Evolutionary conservation across 2,113 vertebrate genomes (phyloP).

Genomic region (Ptyas mucosa): DNA sequence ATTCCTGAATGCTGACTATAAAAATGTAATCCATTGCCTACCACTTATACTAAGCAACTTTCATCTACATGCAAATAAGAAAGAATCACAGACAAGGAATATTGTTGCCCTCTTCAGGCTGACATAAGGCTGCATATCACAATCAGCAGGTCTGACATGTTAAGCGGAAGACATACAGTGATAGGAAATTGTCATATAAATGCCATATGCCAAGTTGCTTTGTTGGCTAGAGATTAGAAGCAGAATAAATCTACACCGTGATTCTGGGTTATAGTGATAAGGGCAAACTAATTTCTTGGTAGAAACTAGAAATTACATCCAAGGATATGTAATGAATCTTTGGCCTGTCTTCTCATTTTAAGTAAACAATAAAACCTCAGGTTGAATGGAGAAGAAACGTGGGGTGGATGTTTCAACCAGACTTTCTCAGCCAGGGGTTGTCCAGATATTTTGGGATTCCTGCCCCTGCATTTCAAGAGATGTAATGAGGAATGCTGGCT

Average conservation of each 20-base stretch:
- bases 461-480: neutral
- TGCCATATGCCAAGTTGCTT: neutral
- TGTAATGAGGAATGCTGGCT: neutral
- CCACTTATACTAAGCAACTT: neutral
- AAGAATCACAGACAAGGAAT: neutral
- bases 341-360: neutral
- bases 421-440: neutral
- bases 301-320: neutral
- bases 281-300: neutral
- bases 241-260: neutral
- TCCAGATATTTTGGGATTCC: neutral
- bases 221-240: neutral
- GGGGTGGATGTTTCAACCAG: neutral
- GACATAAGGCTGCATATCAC: neutral
- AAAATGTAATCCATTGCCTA: neutral
- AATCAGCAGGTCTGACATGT: neutral
- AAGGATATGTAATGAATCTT: neutral
- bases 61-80: fast-evolving
- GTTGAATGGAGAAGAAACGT: neutral
- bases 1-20: neutral
- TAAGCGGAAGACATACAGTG: neutral
- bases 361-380: neutral
- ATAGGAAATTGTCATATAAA: too few species aligned
- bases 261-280: neutral
- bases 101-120: neutral